phyloP scores from a whole-genome alignment of 2,888 invertebrate species.

The Leptopilina syphax region DNA sequence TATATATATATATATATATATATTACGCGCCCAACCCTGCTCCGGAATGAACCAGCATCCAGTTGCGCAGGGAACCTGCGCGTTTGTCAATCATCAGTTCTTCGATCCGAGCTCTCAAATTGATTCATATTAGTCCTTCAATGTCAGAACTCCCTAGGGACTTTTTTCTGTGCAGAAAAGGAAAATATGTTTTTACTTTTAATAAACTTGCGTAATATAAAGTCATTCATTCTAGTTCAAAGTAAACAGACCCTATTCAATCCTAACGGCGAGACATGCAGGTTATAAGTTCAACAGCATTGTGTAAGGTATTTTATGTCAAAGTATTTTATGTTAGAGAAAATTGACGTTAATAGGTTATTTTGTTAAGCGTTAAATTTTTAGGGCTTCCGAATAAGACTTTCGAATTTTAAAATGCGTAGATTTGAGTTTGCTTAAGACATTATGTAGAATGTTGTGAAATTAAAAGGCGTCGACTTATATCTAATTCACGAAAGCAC shows the following conservation, averaged over 20 bases:
- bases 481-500: constrained; percentile 26
- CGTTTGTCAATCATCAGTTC: too few relatives aligned
- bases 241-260: constrained; percentile 31
- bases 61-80: too few relatives aligned
- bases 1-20: too few relatives aligned
- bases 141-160: too few relatives aligned
- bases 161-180: too few relatives aligned
- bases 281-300: background rate
- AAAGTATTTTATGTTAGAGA: constrained; percentile 1
- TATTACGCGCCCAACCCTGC: too few relatives aligned
- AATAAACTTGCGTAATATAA: constrained; percentile 22
- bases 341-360: constrained; percentile 8
- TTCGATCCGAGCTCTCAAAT: too few relatives aligned
- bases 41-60: too few relatives aligned
- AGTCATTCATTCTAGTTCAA: constrained; percentile 5
- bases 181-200: background rate
- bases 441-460: constrained; percentile 23
- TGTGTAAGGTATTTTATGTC: background rate
- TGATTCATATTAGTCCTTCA: too few relatives aligned
- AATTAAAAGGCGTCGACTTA: constrained; percentile 12
- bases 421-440: constrained; percentile 26
- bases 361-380: background rate
- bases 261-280: constrained; percentile 22
- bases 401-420: constrained; percentile 10
- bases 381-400: constrained; percentile 10